Evolutionary conservation across 2,888 invertebrate species (phyloP).

Genomic region (Taphrorychus bicolor): DNA sequence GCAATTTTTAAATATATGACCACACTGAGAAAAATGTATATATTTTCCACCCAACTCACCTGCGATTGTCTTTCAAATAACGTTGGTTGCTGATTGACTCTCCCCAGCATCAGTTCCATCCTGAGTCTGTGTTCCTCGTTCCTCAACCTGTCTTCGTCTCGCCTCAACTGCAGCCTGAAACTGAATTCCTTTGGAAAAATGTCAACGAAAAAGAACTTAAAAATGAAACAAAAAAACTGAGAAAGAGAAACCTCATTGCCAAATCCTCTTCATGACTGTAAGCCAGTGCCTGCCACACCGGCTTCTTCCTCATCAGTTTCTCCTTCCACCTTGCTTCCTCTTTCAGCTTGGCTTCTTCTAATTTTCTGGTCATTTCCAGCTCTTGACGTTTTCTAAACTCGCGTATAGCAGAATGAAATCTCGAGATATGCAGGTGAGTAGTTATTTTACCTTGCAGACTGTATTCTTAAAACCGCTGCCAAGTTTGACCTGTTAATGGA

Average conservation of each 20-base stretch:
- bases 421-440: background rate
- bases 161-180: constrained; percentile 65
- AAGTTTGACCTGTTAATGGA: constrained; percentile 68
- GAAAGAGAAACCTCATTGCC: constrained; percentile 52
- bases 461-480: constrained; percentile 71
- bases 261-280: constrained; percentile 73
- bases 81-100: constrained; percentile 74
- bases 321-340: constrained; percentile 68
- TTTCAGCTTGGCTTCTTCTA: constrained; percentile 67
- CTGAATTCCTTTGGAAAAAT: background rate
- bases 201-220: no score
- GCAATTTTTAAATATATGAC: no score
- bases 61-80: constrained; percentile 75
- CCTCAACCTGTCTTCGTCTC: constrained; percentile 72
- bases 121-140: constrained; percentile 72
- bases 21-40: no score
- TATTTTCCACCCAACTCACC: no score
- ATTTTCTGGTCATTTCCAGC: constrained; percentile 65
- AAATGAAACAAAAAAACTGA: background rate
- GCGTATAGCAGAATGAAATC: background rate
- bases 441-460: constrained; percentile 61
- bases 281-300: constrained; percentile 74
- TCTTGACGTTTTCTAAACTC: constrained; percentile 68
- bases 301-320: constrained; percentile 67
- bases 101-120: constrained; percentile 76